Base-by-base conservation (phyloP, 2,888 invertebrate species). In the Brachyptera putata region DNA sequence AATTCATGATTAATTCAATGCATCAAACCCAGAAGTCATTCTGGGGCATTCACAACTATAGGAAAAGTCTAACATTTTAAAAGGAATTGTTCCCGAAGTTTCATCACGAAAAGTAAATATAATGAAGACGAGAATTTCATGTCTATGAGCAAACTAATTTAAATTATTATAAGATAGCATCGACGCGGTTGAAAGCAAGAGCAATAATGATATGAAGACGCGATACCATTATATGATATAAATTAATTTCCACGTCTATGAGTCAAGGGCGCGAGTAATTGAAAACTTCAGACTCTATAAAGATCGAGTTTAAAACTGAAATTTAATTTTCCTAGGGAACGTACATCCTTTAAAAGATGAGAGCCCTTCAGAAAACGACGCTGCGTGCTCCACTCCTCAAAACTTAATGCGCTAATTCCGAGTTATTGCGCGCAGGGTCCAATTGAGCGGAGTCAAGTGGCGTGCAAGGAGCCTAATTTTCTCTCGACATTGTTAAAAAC, bases 391-490 rank as follows among this genome's bases (percentile, higher is more conserved):
- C 4, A 37, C 18, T n/a, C 46, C 24, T 46, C 46, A 53, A 34
- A 53, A 36, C 16, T 53, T 34, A 53, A 53, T 53, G 53, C 53
- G 34, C 53, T 36, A 18, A 53, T 53, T 53, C 36, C 18, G 22
- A 53, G 18, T 34, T 53, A 53, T 53, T 53, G 36, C 49, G n/a
- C 26, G n/a, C 46, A 46, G 21, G 4, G 22, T 5, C 24, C 46
- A 46, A 46, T 46, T 5, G 46, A 46, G 24, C 11, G 46, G 18
- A 22, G 24, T 7, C n/a, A 11, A 9, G 16, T 18, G 14, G n/a
- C 7, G 41, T 21, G n/a, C n/a, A n/a, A n/a, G n/a, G n/a, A n/a
- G n/a, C n/a, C n/a, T n/a, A n/a, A n/a, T n/a, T n/a, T n/a, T n/a
- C n/a, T n/a, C n/a, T n/a, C n/a, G n/a, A n/a, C n/a, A n/a, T n/a